Conservation (phyloP, 2,797 vertebrate species). For the Orestias chungarensis region DNA sequence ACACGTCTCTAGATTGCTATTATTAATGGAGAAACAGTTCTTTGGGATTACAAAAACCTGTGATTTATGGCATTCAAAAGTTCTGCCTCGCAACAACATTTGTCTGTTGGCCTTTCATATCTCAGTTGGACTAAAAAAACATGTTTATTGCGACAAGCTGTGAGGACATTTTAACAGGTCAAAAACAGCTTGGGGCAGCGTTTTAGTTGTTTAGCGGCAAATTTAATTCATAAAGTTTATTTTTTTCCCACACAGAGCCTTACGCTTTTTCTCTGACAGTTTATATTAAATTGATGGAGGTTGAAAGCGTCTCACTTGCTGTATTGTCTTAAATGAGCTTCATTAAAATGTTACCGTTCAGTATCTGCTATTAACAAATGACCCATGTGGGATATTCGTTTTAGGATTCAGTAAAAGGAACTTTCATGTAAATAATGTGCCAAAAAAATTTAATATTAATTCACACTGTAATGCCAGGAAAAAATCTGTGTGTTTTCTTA, state of each 20-base stretch:
- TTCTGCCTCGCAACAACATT: slow-evolving; percentile 7
- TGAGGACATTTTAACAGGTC: slow-evolving; percentile 34
- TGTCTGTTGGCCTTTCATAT: slow-evolving; percentile 8
- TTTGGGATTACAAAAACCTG: slow-evolving; percentile 4
- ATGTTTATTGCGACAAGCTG: slow-evolving; percentile 21
- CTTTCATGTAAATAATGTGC: slow-evolving; percentile 20
- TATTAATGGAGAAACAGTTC: slow-evolving; percentile 5
- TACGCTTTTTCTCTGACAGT: slow-evolving; percentile 19
- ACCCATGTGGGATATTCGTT: slow-evolving; percentile 19
- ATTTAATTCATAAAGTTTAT: slow-evolving; percentile 29
- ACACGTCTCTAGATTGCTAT: slow-evolving; percentile 1
- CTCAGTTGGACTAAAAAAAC: slow-evolving; percentile 19
- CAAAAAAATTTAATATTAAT: background rate
- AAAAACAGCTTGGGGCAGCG: slow-evolving; percentile 23
- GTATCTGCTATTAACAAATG: slow-evolving; percentile 33
- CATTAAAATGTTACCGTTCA: slow-evolving; percentile 19
- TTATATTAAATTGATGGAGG: slow-evolving; percentile 37
- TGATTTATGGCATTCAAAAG: slow-evolving; percentile 19
- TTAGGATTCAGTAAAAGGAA: slow-evolving; percentile 21
- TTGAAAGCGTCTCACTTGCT: slow-evolving; percentile 31
- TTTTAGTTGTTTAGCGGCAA: slow-evolving; percentile 26
- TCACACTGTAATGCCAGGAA: background rate
- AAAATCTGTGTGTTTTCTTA: background rate
- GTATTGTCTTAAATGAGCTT: slow-evolving; percentile 39
- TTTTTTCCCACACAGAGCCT: slow-evolving; percentile 15